These are phyloP conservation scores for Hemicentrotus pulcherrimus DNA, from an alignment of 35 echinoderm and acorn worm species.

Conservation along the genomic window DNA sequence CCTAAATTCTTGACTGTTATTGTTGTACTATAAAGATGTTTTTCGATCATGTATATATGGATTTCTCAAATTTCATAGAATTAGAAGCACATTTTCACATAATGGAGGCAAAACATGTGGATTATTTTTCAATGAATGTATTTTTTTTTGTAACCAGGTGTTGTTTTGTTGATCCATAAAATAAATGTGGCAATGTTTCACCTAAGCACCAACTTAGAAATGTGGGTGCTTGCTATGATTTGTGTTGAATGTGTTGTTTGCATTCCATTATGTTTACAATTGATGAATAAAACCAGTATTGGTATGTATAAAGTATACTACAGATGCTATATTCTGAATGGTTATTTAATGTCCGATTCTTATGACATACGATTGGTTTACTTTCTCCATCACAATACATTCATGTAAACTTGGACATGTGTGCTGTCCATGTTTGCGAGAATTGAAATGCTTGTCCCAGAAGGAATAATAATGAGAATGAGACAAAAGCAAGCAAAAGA, in stretches of 20 bases:
- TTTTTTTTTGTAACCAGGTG: neutral
- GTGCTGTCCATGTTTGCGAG: too few relatives aligned
- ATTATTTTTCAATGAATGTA: neutral
- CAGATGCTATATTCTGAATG: too few relatives aligned
- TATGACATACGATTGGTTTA: too few relatives aligned
- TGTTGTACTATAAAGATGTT: neutral
- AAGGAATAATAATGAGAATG: too few relatives aligned
- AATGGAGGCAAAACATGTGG: neutral
- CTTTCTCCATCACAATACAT: too few relatives aligned
- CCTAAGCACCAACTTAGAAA: neutral
- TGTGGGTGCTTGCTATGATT: neutral
- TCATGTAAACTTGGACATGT: too few relatives aligned
- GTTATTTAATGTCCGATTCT: too few relatives aligned
- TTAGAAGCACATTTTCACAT: neutral
- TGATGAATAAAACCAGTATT: neutral
- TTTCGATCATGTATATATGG: neutral
- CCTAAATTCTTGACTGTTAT: neutral
- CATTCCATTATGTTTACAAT: constrained; percentile 12
- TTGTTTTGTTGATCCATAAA: neutral
- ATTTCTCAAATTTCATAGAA: neutral
- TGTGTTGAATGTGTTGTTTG: neutral
- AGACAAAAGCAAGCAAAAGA: too few relatives aligned
- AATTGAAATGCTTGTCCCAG: too few relatives aligned
- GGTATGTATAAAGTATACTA: neutral
- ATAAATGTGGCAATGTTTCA: neutral